phyloP scores from a whole-genome alignment of 1,140 invertebrate species.

The Lasioglossum baleicum region DNA sequence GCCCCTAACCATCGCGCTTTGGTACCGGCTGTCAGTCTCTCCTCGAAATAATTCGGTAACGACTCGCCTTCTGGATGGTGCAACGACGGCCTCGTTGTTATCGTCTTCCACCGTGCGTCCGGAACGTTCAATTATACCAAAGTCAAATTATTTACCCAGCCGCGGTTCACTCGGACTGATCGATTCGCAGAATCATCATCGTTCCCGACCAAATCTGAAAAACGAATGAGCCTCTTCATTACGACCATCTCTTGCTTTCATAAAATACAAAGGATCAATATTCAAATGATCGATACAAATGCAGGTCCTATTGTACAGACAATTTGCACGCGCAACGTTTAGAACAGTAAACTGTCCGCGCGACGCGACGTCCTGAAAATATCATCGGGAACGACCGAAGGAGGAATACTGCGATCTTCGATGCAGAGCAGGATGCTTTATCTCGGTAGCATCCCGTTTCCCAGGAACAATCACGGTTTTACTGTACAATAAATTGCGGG shows the following conservation, averaged over 20 bases:
- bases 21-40: constrained; percentile 56
- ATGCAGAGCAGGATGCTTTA: no score
- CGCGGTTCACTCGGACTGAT: not conserved
- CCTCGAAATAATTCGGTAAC: constrained; percentile 57
- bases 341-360: no score
- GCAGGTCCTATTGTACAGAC: no score
- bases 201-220: not conserved
- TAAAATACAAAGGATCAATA: no score
- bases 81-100: constrained; percentile 43
- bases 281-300: no score
- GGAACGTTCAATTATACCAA: constrained; percentile 51
- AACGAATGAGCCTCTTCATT: no score
- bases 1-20: constrained; percentile 47
- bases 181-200: not conserved
- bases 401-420: no score
- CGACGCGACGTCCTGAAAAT: no score
- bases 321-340: no score
- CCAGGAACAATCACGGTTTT: not conserved
- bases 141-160: constrained; percentile 25
- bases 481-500: not conserved
- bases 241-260: no score
- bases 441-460: not conserved
- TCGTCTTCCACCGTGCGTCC: not conserved
- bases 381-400: no score
- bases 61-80: constrained; percentile 29